These are phyloP conservation scores for Spilogale gracilis DNA, from an alignment of 2,113 vertebrate species.

Conservation along the genomic window DNA sequence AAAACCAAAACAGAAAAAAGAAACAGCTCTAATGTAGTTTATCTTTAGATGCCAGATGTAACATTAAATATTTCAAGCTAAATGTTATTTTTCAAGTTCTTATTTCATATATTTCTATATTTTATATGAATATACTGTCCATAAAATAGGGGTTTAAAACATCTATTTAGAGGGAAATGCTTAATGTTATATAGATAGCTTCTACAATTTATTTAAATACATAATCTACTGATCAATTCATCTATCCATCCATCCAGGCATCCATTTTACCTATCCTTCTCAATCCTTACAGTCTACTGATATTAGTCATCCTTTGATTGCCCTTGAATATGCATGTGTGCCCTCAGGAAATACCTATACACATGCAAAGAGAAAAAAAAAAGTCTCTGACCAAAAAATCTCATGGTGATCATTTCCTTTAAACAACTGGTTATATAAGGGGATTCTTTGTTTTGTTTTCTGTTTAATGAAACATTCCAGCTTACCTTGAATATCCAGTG, in stretches of 20 bases:
- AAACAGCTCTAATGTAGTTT: conserved; percentile 62
- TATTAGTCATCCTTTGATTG: background rate
- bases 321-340: background rate
- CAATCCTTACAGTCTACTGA: background rate
- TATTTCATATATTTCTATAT: background rate
- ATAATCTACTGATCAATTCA: background rate
- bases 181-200: background rate
- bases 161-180: conserved; percentile 23
- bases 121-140: background rate
- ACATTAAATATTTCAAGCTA: conserved; percentile 66
- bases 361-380: background rate
- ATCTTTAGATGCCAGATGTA: conserved; percentile 68
- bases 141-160: conserved; percentile 6
- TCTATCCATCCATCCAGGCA: background rate
- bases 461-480: background rate
- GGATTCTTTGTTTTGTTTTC: background rate
- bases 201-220: background rate
- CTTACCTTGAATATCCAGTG: conserved; percentile 67
- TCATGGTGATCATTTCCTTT: background rate
- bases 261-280: background rate
- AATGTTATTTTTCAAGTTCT: background rate
- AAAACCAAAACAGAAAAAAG: conserved; percentile 35
- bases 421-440: conserved; percentile 43
- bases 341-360: background rate
- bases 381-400: background rate